Conservation (phyloP, 2,113 vertebrate species). For the Pyxicephalus adspersus region DNA sequence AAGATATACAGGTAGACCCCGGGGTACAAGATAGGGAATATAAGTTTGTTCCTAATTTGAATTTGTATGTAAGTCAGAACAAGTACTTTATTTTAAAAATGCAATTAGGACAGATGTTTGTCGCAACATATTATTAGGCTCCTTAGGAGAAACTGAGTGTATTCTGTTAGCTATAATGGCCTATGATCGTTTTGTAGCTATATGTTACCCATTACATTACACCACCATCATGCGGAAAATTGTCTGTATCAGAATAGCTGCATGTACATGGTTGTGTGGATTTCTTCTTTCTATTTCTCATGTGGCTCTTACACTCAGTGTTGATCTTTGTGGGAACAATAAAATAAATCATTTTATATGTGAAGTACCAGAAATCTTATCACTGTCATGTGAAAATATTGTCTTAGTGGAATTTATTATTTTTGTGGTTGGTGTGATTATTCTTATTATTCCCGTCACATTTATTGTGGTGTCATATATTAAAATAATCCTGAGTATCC, state of each 20-base stretch:
- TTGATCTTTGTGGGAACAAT: conserved; percentile 58
- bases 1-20: too few species aligned
- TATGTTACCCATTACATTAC: conserved; percentile 62
- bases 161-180: conserved; percentile 61
- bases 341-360: conserved; percentile 60
- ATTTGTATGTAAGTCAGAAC: too few species aligned
- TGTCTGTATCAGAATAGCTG: conserved; percentile 53
- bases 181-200: conserved; percentile 57
- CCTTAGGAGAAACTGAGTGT: too few species aligned
- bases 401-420: conserved; percentile 36
- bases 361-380: conserved; percentile 60
- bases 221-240: conserved; percentile 48
- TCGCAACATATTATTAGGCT: too few species aligned
- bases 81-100: too few species aligned
- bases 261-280: conserved; percentile 48
- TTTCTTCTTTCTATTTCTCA: conserved; percentile 56
- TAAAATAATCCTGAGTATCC: too few species aligned
- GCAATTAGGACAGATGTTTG: too few species aligned
- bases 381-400: conserved; percentile 56
- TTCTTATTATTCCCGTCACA: conserved; percentile 52
- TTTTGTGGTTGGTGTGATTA: conserved; percentile 38
- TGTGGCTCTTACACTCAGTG: conserved; percentile 54
- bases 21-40: too few species aligned
- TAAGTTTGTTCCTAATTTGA: too few species aligned
- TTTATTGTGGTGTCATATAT: not conserved